Base-by-base conservation (phyloP, 92 coral and sea anemone species). In the Epizoanthus stellaris region DNA sequence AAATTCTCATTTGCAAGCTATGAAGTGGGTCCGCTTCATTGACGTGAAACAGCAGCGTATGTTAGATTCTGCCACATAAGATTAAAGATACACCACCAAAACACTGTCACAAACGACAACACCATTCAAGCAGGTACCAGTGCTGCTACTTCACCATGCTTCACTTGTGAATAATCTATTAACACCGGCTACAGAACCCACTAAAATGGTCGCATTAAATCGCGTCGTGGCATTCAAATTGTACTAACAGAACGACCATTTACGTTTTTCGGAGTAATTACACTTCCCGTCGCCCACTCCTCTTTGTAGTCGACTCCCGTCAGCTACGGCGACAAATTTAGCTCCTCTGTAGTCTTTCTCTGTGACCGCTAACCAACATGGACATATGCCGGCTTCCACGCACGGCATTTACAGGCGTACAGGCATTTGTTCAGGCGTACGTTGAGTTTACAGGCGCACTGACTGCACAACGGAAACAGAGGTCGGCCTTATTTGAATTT, bases 1-100 rank as follows among this genome's bases (percentile, higher is more conserved):
- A 79, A 79, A 79, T 79, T 79, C 58, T 79, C 83, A 79, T 79
- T 79, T 79, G 83, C 83, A 79, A 58, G 83, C 83, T 47, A 79
- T 57, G 57, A 42, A 42, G 4, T 14, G 67, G 34, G 39, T n/a
- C 71, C 25, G 72, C 83, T 19, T 62, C 71, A 79, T 79, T 21
- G 83, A 79, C n/a, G n/a, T 58, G 57, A 19, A 42, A 10, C 56
- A 10, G 56, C 56, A 49, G 56, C 14, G 56, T 49, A 49, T 4
- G 42, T 62, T 63, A 67, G 83, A 64, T 79, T 79, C 72, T 79
- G 72, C 83, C 83, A 43, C 83, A 79, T 79, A 62, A 63, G 72
- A 63, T 15, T 19, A n/a, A n/a, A n/a, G n/a, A n/a, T n/a, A n/a
- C 40, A 25, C 19, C 70, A 39, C 7, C 19, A 43, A 21, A 21